Percentiles rank a stretch among this genome's conserved stretches.
Conservation (phyloP, 1,140 invertebrate species). For the Papilio helenus region DNA sequence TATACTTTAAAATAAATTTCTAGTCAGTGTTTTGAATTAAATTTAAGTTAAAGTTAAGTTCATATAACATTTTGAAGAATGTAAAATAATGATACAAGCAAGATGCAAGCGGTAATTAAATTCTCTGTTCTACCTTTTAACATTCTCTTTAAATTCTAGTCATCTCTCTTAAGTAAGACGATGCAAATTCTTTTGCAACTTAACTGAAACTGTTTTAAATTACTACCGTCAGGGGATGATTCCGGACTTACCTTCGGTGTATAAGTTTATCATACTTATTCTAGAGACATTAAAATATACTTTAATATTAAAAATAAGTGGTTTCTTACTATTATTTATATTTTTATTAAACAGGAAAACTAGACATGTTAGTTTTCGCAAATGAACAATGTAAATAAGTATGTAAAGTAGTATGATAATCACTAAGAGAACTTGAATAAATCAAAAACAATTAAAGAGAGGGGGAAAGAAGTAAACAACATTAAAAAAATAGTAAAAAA, state of each 20-base stretch:
- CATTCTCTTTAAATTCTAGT: slow-evolving; percentile 31
- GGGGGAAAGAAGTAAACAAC: no score
- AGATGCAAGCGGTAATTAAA: slow-evolving; percentile 27
- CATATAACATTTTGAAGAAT: neutral
- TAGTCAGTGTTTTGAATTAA: no score
- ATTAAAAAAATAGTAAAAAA: no score
- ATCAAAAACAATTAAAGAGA: no score
- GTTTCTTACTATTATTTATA: no score
- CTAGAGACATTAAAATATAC: neutral
- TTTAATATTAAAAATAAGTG: neutral
- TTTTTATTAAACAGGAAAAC: no score
- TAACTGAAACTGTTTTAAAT: slow-evolving; percentile 48
- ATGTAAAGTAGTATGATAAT: no score
- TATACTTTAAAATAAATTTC: no score
- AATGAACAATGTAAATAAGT: no score
- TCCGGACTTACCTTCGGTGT: slow-evolving; percentile 40
- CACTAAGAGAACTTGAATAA: no score
- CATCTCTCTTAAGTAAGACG: slow-evolving; percentile 37
- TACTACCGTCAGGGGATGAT: slow-evolving; percentile 44
- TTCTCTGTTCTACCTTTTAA: slow-evolving; percentile 24
- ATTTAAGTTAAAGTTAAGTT: neutral
- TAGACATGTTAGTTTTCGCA: no score
- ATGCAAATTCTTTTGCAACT: slow-evolving; percentile 51
- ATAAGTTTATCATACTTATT: slow-evolving; percentile 21
- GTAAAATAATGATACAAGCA: neutral